Evolutionary conservation across 2,888 invertebrate species (phyloP).

Genomic region (Mongoloraphidia duomilia): DNA sequence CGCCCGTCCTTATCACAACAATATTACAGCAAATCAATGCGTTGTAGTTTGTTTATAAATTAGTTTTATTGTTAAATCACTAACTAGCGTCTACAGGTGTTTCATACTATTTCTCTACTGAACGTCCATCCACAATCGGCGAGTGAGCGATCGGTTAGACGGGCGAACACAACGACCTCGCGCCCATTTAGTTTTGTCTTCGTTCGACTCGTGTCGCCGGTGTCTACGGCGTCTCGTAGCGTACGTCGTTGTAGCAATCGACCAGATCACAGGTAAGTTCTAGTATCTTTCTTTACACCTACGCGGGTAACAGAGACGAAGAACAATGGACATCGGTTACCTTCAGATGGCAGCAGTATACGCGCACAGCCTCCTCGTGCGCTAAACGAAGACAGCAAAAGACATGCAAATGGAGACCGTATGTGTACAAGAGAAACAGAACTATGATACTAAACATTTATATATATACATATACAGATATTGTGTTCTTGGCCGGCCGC

Average conservation of each 20-base stretch:
- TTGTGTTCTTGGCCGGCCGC: too few species aligned
- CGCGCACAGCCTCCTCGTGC: too few species aligned
- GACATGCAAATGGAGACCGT: too few species aligned
- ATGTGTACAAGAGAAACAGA: too few species aligned
- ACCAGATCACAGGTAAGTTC: not conserved
- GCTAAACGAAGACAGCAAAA: too few species aligned
- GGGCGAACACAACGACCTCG: not conserved
- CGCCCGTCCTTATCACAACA: too few species aligned
- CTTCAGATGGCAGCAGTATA: not conserved
- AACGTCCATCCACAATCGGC: slow-evolving; percentile 28
- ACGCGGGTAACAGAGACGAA: not conserved
- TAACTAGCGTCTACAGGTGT: slow-evolving; percentile 34
- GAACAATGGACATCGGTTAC: not conserved
- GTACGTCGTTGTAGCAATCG: not conserved
- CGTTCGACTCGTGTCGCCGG: slow-evolving; percentile 8
- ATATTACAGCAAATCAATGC: too few species aligned
- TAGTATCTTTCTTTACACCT: not conserved
- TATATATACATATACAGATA: too few species aligned
- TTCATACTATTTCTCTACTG: slow-evolving; percentile 35
- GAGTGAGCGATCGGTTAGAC: slow-evolving; percentile 7
- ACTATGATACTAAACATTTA: too few species aligned
- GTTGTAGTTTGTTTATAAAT: not conserved
- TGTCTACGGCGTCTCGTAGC: slow-evolving; percentile 9
- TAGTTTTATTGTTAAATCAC: slow-evolving; percentile 24
- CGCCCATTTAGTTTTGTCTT: slow-evolving; percentile 1